These are phyloP conservation scores for Brachionus asplanchnoidis DNA, from an alignment of 1,140 invertebrate genomes.

Conservation along the genomic window DNA sequence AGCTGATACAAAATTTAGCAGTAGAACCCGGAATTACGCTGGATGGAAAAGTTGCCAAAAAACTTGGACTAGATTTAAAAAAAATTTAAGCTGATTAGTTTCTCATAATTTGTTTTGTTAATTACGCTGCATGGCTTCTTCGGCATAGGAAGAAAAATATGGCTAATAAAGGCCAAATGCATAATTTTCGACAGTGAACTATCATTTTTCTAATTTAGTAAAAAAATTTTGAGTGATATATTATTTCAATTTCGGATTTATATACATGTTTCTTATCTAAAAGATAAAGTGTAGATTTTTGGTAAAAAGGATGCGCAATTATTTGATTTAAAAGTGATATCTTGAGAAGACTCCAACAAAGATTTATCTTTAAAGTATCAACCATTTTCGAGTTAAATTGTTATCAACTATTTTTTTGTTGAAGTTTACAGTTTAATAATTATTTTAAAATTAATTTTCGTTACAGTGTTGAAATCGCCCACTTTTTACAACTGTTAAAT, in stretches of 20 bases:
- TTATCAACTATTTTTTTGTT: background rate
- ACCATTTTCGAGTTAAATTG: background rate
- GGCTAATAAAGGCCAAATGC: background rate
- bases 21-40: background rate
- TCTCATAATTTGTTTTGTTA: background rate
- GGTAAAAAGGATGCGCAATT: slow-evolving; percentile 21
- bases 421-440: background rate
- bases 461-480: background rate
- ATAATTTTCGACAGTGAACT: background rate
- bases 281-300: slow-evolving; percentile 4
- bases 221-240: background rate
- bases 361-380: slow-evolving; percentile 15
- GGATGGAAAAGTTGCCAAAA: slow-evolving; percentile 14
- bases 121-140: background rate
- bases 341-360: background rate
- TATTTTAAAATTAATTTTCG: slow-evolving; percentile 6
- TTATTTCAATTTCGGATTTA: background rate
- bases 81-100: background rate
- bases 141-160: background rate
- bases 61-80: background rate
- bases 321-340: slow-evolving; percentile 30
- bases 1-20: slow-evolving; percentile 30
- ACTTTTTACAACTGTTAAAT: background rate
- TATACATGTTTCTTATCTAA: background rate
- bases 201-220: background rate